Conservation (phyloP, 2,113 vertebrate genomes). For the Tursiops truncatus region DNA sequence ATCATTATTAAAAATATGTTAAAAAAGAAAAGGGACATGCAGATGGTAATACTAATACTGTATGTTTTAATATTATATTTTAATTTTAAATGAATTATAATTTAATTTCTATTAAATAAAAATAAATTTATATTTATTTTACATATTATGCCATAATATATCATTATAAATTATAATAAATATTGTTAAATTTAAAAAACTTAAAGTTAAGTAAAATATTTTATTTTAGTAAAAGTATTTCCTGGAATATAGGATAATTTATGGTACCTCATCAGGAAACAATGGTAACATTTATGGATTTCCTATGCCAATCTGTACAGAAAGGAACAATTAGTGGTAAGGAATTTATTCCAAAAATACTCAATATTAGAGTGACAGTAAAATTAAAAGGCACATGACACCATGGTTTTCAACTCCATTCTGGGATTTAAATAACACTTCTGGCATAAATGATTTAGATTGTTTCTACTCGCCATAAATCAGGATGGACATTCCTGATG, state of each 20-base stretch:
- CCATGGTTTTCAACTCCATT: not conserved
- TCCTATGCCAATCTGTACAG: not conserved
- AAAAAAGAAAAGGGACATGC: not conserved
- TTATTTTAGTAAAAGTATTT: not conserved
- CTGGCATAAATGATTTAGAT: not conserved
- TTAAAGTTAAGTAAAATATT: not conserved
- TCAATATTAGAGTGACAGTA: not conserved
- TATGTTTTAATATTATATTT: not conserved
- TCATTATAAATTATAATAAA: not conserved
- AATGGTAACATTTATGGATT: not conserved
- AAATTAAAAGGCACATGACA: slow-evolving; percentile 1
- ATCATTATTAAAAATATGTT: not conserved
- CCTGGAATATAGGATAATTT: not conserved
- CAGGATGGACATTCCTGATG: not conserved
- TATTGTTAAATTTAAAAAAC: not conserved
- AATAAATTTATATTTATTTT: not conserved
- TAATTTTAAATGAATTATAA: not conserved
- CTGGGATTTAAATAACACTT: not conserved
- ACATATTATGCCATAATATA: not conserved
- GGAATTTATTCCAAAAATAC: not conserved
- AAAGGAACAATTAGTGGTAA: not conserved
- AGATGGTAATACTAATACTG: not conserved
- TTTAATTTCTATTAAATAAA: not conserved
- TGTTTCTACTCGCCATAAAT: not conserved
- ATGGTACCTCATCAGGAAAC: not conserved